These are phyloP conservation scores for Zeugodacus cucurbitae DNA, from an alignment of 1,140 invertebrate species.

Conservation along the genomic window DNA sequence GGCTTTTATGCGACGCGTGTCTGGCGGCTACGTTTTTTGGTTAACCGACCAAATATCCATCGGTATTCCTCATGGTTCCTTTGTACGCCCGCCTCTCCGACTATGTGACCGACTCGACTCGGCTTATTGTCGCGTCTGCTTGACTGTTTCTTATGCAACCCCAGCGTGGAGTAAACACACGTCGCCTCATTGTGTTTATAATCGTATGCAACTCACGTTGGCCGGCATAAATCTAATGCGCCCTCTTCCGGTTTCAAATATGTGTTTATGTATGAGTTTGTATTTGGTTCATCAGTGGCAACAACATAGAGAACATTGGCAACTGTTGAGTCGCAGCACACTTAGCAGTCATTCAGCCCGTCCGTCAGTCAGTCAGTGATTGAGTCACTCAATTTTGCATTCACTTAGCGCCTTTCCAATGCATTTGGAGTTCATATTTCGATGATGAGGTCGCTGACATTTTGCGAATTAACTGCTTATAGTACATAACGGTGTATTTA, in stretches of 20 bases:
- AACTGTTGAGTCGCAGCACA: not conserved
- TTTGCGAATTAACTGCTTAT: constrained; percentile 60
- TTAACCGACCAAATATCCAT: constrained; percentile 53
- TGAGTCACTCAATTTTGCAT: not conserved
- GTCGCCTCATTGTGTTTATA: constrained; percentile 50
- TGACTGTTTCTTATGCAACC: constrained; percentile 29
- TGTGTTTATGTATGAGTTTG: not conserved
- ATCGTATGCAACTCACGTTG: constrained; percentile 65
- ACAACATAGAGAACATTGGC: not conserved
- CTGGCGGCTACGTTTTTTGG: constrained; percentile 57
- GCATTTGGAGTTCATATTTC: constrained; percentile 37
- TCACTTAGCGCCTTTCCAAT: not conserved
- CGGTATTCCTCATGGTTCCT: constrained; percentile 49
- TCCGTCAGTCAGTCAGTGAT: not conserved
- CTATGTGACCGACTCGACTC: not conserved
- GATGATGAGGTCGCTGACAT: constrained; percentile 66
- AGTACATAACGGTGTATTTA: not conserved
- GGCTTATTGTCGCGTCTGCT: constrained; percentile 49
- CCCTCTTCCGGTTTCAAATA: constrained; percentile 5
- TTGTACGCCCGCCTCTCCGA: not conserved
- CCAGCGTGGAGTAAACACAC: not conserved
- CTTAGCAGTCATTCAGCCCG: not conserved
- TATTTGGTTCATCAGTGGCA: not conserved
- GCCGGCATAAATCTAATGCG: constrained; percentile 63
- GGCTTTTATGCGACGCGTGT: constrained; percentile 63